Evolutionary conservation across 2,888 invertebrate genomes (phyloP), one percentile per base, ranked within the genome.

Genomic region (Patella depressa): DNA sequence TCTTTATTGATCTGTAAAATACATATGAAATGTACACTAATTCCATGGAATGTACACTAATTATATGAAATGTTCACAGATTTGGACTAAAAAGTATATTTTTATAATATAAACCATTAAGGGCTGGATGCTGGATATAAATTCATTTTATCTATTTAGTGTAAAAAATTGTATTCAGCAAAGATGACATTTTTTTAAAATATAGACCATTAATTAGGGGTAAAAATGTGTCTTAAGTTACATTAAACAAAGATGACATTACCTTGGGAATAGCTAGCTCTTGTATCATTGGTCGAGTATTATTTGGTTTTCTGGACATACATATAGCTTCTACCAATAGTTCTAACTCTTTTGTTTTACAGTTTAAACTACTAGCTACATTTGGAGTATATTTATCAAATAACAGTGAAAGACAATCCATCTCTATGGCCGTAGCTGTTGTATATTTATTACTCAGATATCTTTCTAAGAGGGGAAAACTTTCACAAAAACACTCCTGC

Each of bases 311-410:
- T n/a, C 15, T 53, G 15, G 70, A 29, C 53, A 75, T 75, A 17
- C 34, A 75, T 11, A 82, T 34, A 14, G 80, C 81, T 12, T 24
- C 71, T 12, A 74, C 73, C 29, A 84, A 72, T 57, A 78, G 72
- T 53, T 78, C 53, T 24, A 84, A 55, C 55, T 76, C 53, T 54
- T 72, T 54, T n/a, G 57, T 29, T 12, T 78, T 55, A 2, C 34
- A 57, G 2, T 71, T 76, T 14, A 85, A 24, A 71, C 82, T 75
- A 7, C 59, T 71, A 14, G 81, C 80, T 24, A 85, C 84, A 2
- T 83, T 78, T 0, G 73, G 72, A 3, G 85, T 86, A 76, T 83
- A 87, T 34, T 85, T 79, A n/a, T 80, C 71, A 34, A 87, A 65
- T 24, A 89, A 71, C 19, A 82, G 79, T 12, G 76, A 73, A n/a